phyloP scores from a whole-genome alignment of 2,113 vertebrate genomes.

The Perccottus glenii region DNA sequence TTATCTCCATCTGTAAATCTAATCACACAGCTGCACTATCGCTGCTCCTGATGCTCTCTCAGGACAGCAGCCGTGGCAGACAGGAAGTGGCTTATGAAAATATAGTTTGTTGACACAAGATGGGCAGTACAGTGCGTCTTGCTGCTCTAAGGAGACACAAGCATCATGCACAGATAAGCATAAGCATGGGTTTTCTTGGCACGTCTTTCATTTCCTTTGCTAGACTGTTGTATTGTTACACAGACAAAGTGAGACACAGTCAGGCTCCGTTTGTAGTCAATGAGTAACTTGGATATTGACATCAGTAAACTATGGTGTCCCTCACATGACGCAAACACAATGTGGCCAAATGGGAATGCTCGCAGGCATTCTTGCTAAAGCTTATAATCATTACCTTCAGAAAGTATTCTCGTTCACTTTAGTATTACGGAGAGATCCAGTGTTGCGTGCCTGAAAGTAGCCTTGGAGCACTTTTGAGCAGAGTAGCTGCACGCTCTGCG shows the following conservation, averaged over 20 bases:
- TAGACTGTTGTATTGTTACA: conserved; percentile 13
- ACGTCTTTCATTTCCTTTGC: conserved; percentile 35
- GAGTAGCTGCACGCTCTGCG: conserved; percentile 23
- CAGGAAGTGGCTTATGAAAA: conserved; percentile 77
- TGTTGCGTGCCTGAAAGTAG: conserved; percentile 42
- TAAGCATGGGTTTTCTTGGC: conserved; percentile 13
- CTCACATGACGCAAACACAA: conserved; percentile 41
- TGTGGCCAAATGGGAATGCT: conserved; percentile 27
- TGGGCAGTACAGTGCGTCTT: conserved; percentile 53
- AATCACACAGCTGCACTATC: conserved; percentile 59
- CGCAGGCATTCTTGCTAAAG: conserved; percentile 28
- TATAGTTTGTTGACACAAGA: conserved; percentile 78
- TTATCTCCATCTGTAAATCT: conserved; percentile 79
- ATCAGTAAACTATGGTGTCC: conserved; percentile 57
- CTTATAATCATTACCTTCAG: conserved; percentile 57
- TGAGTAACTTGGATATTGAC: conserved; percentile 61
- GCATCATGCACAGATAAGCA: conserved; percentile 50
- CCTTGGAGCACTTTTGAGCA: conserved; percentile 51
- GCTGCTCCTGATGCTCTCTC: conserved; percentile 45
- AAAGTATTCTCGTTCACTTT: conserved; percentile 40
- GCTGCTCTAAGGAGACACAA: conserved; percentile 39
- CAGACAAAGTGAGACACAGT: neutral
- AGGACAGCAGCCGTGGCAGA: conserved; percentile 54
- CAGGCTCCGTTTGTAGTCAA: conserved; percentile 50
- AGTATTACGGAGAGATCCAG: conserved; percentile 46